Evolutionary conservation across 2,113 vertebrate genomes (phyloP).

Genomic region (Acanthochromis polyacanthus): DNA sequence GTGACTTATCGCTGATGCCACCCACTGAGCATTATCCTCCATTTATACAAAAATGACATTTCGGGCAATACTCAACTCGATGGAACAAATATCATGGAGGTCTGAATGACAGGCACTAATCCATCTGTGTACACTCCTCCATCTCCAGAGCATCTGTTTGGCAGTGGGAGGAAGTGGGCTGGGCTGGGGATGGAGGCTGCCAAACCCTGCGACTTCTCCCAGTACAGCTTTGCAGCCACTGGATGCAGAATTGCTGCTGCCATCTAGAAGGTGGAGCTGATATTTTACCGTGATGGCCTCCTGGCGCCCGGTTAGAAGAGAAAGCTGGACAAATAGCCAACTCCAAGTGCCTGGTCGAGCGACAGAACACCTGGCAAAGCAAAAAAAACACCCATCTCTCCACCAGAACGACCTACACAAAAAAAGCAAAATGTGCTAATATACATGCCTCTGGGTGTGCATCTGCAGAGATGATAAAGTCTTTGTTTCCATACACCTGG

Average conservation of each 20-base stretch:
- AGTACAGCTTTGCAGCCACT: conserved; percentile 33
- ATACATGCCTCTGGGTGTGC: conserved; percentile 12
- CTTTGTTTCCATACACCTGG: conserved; percentile 37
- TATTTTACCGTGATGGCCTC: conserved; percentile 57
- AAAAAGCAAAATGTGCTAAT: conserved; percentile 11
- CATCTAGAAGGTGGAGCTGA: conserved; percentile 46
- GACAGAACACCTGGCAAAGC: conserved; percentile 49
- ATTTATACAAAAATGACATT: conserved; percentile 27
- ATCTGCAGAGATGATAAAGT: conserved; percentile 20
- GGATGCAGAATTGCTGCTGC: conserved; percentile 25
- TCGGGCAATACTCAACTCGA: conserved; percentile 11
- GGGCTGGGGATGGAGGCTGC: conserved; percentile 33
- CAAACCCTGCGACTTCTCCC: conserved; percentile 57
- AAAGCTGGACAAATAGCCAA: conserved; percentile 32
- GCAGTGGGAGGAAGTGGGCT: conserved; percentile 38
- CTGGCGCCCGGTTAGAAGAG: conserved; percentile 52
- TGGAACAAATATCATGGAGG: conserved; percentile 36
- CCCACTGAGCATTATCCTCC: not conserved
- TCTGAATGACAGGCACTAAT: conserved; percentile 42
- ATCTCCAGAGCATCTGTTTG: conserved; percentile 61
- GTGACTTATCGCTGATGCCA: conserved; percentile 22
- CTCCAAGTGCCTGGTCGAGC: conserved; percentile 30
- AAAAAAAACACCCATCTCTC: too few species aligned
- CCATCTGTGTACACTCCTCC: conserved; percentile 42
- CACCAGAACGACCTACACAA: too few species aligned